phyloP scores from a whole-genome alignment of 2,113 vertebrate genomes.

The Apteryx mantelli region DNA sequence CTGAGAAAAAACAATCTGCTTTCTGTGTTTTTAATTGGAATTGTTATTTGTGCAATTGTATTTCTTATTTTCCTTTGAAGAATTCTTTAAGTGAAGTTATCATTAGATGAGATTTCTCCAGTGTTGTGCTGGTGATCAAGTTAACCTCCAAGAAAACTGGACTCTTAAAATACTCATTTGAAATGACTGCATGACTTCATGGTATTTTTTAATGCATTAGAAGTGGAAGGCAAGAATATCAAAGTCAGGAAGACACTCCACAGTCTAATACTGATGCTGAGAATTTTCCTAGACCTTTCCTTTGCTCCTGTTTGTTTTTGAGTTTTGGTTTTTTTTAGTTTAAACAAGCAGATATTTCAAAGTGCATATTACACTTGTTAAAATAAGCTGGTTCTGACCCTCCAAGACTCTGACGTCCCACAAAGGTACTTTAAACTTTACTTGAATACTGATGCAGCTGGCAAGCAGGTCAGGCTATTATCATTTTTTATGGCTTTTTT shows the following conservation, averaged over 20 bases:
- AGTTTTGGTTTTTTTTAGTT: background rate
- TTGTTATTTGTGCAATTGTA: constrained; percentile 25
- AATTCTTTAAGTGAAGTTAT: constrained; percentile 22
- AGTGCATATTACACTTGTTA: constrained; percentile 32
- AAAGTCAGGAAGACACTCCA: background rate
- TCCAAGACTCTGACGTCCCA: constrained; percentile 17
- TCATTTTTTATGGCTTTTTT: background rate
- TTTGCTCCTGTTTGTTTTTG: constrained; percentile 49
- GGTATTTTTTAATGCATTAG: constrained; percentile 47
- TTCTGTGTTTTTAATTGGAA: constrained; percentile 28
- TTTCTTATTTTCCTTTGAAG: constrained; percentile 39
- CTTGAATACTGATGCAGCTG: constrained; percentile 66
- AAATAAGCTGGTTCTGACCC: constrained; percentile 20
- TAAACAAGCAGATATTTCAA: constrained; percentile 45
- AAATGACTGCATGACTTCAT: constrained; percentile 56
- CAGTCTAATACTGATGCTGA: constrained; percentile 26
- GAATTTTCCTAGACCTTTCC: background rate
- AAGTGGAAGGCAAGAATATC: constrained; percentile 31
- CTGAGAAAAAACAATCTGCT: background rate
- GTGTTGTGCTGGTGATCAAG: constrained; percentile 52
- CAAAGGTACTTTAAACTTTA: constrained; percentile 66
- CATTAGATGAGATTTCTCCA: constrained; percentile 39
- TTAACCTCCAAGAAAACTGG: constrained; percentile 44
- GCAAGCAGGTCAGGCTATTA: constrained; percentile 25
- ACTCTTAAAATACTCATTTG: constrained; percentile 32